These are phyloP conservation scores for Borostomias antarcticus DNA, from an alignment of 2,797 vertebrate genomes.

Conservation along the genomic window DNA sequence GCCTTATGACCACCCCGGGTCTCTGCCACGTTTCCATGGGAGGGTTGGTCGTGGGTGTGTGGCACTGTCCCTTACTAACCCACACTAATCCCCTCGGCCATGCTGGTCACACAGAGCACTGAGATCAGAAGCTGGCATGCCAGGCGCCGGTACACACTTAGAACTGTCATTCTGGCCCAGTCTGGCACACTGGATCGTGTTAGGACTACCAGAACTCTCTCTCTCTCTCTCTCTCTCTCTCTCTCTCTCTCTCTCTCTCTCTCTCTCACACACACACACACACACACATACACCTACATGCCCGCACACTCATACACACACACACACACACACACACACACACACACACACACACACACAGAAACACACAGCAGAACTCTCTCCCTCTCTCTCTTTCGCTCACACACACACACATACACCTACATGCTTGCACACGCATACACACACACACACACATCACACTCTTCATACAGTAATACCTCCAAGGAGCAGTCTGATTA, in stretches of 20 bases:
- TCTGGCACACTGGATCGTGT: slow-evolving; percentile 52
- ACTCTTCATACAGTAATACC: too few species aligned
- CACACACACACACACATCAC: too few species aligned
- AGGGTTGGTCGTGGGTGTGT: slow-evolving; percentile 33
- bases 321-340: too few species aligned
- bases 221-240: background rate
- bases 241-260: background rate
- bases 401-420: too few species aligned
- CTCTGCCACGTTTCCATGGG: slow-evolving; percentile 62
- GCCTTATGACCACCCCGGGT: slow-evolving; percentile 49
- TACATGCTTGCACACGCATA: too few species aligned
- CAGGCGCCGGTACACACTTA: slow-evolving; percentile 51
- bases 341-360: too few species aligned
- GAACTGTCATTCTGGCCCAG: slow-evolving; percentile 51
- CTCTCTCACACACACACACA: background rate
- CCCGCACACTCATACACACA: too few species aligned
- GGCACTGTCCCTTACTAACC: slow-evolving; percentile 45
- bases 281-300: background rate
- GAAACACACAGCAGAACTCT: too few species aligned
- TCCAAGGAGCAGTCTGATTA: too few species aligned
- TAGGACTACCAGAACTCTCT: slow-evolving; percentile 33
- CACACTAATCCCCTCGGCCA: slow-evolving; percentile 54
- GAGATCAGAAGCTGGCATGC: slow-evolving; percentile 56
- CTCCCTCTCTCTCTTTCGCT: too few species aligned
- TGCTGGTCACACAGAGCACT: slow-evolving; percentile 54